Evolutionary conservation across 2,888 invertebrate genomes (phyloP).

Genomic region (Terebella lapidaria): DNA sequence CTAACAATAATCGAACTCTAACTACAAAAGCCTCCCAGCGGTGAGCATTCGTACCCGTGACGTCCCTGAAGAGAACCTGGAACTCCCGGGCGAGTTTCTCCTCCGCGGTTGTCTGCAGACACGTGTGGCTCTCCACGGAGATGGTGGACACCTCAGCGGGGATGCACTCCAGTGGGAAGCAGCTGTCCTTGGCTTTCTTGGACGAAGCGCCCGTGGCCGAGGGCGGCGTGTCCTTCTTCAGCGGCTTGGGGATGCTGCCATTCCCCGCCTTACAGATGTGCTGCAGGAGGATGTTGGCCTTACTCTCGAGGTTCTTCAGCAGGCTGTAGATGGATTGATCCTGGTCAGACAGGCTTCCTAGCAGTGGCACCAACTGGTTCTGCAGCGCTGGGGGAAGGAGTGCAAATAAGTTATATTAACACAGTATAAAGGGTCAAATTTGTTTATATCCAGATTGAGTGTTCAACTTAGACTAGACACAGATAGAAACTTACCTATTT

Average conservation of each 20-base stretch:
- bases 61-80: conserved; percentile 33
- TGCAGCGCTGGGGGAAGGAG: conserved; percentile 30
- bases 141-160: background rate
- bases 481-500: conserved; percentile 30
- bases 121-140: background rate
- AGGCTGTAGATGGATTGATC: conserved; percentile 31
- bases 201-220: background rate
- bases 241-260: conserved; percentile 34
- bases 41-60: conserved; percentile 21
- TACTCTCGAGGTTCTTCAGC: conserved; percentile 21
- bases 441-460: conserved; percentile 1
- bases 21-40: too few species aligned
- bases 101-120: conserved; percentile 23
- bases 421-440: background rate
- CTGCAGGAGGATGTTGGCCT: conserved; percentile 31
- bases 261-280: conserved; percentile 40
- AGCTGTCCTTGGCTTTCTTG: conserved; percentile 18
- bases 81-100: conserved; percentile 39
- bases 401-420: conserved; percentile 1
- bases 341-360: conserved; percentile 33
- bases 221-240: conserved; percentile 18
- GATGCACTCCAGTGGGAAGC: background rate
- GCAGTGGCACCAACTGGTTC: conserved; percentile 31
- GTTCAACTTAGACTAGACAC: background rate
- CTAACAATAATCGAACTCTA: too few species aligned